phyloP scores from a whole-genome alignment of 53 echinoderm and acorn worm species.

The Glandiceps talaboti region DNA sequence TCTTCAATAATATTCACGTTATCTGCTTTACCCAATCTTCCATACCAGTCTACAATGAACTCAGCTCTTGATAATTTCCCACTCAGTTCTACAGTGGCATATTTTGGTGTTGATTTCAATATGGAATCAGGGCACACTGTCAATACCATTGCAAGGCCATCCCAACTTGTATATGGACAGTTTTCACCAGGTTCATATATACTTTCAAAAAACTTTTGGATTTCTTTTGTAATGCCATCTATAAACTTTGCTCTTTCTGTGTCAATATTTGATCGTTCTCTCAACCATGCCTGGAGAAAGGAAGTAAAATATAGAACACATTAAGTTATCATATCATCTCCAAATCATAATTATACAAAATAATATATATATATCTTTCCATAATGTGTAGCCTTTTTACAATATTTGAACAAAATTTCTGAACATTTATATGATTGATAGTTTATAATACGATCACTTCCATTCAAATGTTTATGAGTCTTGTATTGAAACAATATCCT shows the following conservation, averaged over 20 bases:
- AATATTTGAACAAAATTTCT: no score
- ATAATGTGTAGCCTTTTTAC: no score
- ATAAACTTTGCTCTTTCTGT: not conserved
- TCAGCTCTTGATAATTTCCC: conserved; percentile 31
- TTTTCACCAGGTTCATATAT: not conserved
- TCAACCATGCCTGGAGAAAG: not conserved
- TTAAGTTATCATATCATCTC: no score
- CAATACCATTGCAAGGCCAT: not conserved
- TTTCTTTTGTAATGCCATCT: not conserved
- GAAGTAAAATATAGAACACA: not conserved
- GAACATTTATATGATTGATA: no score
- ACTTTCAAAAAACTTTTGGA: no score
- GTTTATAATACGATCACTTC: no score
- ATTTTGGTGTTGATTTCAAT: not conserved
- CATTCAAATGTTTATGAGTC: no score
- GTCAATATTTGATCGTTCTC: not conserved
- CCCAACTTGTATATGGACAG: not conserved
- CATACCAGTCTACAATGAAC: conserved; percentile 30
- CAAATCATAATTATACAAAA: no score
- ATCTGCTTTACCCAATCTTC: not conserved
- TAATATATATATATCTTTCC: no score
- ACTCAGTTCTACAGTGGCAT: conserved; percentile 23
- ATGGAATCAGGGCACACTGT: not conserved
- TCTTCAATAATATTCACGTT: not conserved
- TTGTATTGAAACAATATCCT: no score